phyloP scores from a whole-genome alignment of 2,797 vertebrate species.

The Pseudomugil gertrudae region DNA sequence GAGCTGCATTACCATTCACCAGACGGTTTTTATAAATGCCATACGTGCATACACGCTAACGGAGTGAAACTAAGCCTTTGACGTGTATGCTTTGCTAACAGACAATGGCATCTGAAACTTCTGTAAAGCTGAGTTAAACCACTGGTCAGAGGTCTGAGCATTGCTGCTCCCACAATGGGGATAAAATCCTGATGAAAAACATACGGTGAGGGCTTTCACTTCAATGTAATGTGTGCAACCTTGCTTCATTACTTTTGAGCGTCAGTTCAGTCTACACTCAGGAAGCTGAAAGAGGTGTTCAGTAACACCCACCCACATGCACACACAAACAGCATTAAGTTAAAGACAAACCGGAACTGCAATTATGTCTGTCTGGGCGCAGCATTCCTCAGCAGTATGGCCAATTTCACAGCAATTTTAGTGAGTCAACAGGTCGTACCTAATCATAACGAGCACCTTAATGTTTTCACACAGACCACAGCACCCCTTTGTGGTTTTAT shows the following conservation, averaged over 20 bases:
- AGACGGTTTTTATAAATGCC: constrained; percentile 54
- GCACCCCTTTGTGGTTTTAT: constrained; percentile 73
- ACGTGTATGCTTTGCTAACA: constrained; percentile 41
- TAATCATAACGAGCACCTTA: constrained; percentile 79
- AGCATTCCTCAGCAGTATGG: constrained; percentile 66
- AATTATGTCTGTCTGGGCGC: constrained; percentile 77
- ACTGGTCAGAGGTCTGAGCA: constrained; percentile 45
- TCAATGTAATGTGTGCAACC: constrained; percentile 24
- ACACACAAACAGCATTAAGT: constrained; percentile 26
- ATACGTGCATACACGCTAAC: constrained; percentile 39
- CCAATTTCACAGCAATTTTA: constrained; percentile 81
- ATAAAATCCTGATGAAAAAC: constrained; percentile 52
- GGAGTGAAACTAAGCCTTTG: constrained; percentile 24
- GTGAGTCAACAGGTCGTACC: constrained; percentile 78
- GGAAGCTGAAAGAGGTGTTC: constrained; percentile 47
- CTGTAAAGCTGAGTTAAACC: constrained; percentile 42
- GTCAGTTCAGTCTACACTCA: constrained; percentile 13
- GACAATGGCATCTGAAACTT: constrained; percentile 52
- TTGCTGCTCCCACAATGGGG: constrained; percentile 39
- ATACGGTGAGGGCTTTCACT: constrained; percentile 28
- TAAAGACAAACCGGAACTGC: constrained; percentile 79
- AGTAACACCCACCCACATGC: constrained; percentile 26
- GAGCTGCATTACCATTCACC: constrained; percentile 64
- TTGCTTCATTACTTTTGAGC: constrained; percentile 33
- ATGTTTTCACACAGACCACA: constrained; percentile 68